phyloP scores from a whole-genome alignment of 2,888 invertebrate species.

The Tinea trinotella region DNA sequence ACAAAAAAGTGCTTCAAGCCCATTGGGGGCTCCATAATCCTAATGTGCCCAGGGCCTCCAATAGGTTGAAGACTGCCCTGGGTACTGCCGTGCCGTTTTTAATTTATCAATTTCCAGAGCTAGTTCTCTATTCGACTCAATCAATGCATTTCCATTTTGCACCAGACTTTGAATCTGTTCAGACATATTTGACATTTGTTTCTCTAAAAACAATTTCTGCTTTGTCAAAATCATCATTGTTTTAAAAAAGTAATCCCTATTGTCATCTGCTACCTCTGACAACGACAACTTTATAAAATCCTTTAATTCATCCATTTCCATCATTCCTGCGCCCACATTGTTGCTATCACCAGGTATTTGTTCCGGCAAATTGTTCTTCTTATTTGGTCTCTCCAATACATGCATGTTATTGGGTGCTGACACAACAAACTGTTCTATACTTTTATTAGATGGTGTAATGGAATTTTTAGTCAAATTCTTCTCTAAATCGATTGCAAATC shows the following conservation, averaged over 20 bases:
- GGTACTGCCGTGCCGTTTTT: constrained; percentile 31
- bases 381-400: too few relatives aligned
- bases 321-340: constrained; percentile 34
- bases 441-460: constrained; percentile 46
- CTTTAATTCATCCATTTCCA: constrained; percentile 53
- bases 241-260: constrained; percentile 55
- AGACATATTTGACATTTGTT: constrained; percentile 45
- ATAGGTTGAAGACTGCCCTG: too few relatives aligned
- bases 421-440: constrained; percentile 39
- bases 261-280: constrained; percentile 54
- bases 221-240: constrained; percentile 66
- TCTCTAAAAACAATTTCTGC: constrained; percentile 59
- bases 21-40: too few relatives aligned
- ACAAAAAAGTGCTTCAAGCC: too few relatives aligned
- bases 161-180: constrained; percentile 46
- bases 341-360: background rate
- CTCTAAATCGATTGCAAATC: constrained; percentile 40
- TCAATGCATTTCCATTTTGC: constrained; percentile 50
- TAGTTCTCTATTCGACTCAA: constrained; percentile 64
- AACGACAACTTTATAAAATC: constrained; percentile 52
- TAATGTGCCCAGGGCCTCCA: too few relatives aligned
- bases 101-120: constrained; percentile 60
- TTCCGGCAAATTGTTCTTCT: background rate
- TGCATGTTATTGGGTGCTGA: constrained; percentile 41
- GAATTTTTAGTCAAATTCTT: constrained; percentile 55